These are phyloP conservation scores for Oryzias javanicus DNA, from an alignment of 2,113 vertebrate genomes.

Conservation along the genomic window DNA sequence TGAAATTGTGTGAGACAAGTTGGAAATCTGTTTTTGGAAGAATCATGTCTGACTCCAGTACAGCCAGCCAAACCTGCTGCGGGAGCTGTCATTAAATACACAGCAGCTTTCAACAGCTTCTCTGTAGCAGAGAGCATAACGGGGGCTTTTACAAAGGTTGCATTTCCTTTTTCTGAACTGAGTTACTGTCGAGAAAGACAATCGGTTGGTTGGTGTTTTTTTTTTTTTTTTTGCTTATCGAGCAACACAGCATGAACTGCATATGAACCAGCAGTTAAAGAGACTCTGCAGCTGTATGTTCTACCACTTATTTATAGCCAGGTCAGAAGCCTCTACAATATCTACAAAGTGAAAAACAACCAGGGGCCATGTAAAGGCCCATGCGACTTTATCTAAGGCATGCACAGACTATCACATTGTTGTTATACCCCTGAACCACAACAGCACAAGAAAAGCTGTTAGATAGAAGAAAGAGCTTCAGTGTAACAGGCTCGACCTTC, in stretches of 20 bases:
- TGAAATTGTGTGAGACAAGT: slow-evolving; percentile 5
- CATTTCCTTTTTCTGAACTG: too few relatives aligned
- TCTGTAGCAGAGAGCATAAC: too few relatives aligned
- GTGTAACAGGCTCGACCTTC: slow-evolving; percentile 38
- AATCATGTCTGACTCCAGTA: slow-evolving; percentile 32
- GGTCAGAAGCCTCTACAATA: slow-evolving; percentile 22
- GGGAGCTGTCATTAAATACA: slow-evolving; percentile 6
- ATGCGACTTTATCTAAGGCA: background rate
- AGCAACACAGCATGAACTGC: background rate
- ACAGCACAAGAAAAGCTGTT: background rate
- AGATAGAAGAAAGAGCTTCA: slow-evolving; percentile 12
- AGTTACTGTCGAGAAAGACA: too few relatives aligned
- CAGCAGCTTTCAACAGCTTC: background rate
- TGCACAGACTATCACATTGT: slow-evolving; percentile 28
- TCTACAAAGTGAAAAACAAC: slow-evolving; percentile 6
- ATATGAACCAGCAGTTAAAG: slow-evolving; percentile 2
- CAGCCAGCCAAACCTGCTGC: slow-evolving; percentile 52
- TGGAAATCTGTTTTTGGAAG: slow-evolving; percentile 16
- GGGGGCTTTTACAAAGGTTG: too few relatives aligned
- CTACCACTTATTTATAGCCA: slow-evolving; percentile 56
- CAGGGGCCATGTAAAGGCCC: background rate
- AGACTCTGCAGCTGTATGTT: slow-evolving; percentile 38
- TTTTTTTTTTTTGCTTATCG: slow-evolving; percentile 22
- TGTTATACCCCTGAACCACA: slow-evolving; percentile 41
- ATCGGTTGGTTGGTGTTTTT: background rate